Base-by-base conservation (phyloP, 2,113 vertebrate genomes). In the Embiotoca jacksoni region DNA sequence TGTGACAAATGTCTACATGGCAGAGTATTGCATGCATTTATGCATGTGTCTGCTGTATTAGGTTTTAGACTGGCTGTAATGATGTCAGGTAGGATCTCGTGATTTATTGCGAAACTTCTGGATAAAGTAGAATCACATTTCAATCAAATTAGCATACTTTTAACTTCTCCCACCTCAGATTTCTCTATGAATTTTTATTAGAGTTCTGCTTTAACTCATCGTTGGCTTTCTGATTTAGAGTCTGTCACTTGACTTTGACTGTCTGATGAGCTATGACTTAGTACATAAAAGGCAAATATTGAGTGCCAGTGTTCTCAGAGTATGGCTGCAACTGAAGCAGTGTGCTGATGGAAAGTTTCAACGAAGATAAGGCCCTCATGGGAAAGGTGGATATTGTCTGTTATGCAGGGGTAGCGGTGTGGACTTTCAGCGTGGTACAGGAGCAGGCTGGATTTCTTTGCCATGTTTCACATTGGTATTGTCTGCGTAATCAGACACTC, bases 401-500 rank as follows among this genome's bases (percentile, higher is more conserved):
- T 82, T 65, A 52, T 72, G 68, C 50, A 31, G 47, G 30, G 53
- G 39, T 49, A 16, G 58, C n/a, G 82, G 87, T 88, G 84, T 88
- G 67, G 78, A 75, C 69, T 91, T 90, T 89, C 89, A 88, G 41
- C 13, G 53, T 11, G 65, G 23, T 32, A 32, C 67, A 83, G 77
- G 8, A 63, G 57, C 62, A 80, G 85, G 76, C 75, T 74, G 3
- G 49, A 69, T 81, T 61, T 81, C 78, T 86, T 81, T 75, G 72
- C 78, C 71, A 73, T 78, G 84, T 71, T 87, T 88, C 75, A 88
- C 75, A 64, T 79, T 81, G 83, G 36, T 71, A 57, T 88, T 79
- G 86, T 86, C 50, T 66, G 64, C 62, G 87, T 90, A 89, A 90
- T 86, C 75, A 82, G 82, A 90, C 33, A 67, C 83, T 75, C 13